Evolutionary conservation across 2,888 invertebrate genomes (phyloP).

Genomic region (Ophion ellenae): DNA sequence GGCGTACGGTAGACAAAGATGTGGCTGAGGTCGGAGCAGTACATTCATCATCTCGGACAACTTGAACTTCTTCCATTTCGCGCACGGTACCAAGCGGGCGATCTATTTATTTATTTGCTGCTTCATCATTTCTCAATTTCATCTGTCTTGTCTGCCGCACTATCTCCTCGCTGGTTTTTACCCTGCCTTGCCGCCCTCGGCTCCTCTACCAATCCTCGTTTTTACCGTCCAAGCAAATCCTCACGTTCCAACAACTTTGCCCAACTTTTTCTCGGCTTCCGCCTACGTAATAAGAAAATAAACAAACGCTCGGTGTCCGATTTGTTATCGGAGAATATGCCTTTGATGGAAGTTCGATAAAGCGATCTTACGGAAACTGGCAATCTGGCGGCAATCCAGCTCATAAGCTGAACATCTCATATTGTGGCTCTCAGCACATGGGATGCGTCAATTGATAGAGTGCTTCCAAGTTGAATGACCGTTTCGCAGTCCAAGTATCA

Average conservation of each 20-base stretch:
- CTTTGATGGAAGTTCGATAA: not conserved
- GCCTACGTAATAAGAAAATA: slow-evolving; percentile 40
- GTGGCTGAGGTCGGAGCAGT: slow-evolving; percentile 15
- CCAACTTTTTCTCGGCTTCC: slow-evolving; percentile 37
- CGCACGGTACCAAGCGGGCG: slow-evolving; percentile 21
- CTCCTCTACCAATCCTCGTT: slow-evolving; percentile 42
- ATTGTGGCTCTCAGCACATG: not conserved
- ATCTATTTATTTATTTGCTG: slow-evolving; percentile 64
- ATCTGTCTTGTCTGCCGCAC: slow-evolving; percentile 56
- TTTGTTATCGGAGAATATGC: not conserved
- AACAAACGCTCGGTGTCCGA: slow-evolving; percentile 18
- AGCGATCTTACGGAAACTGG: not conserved
- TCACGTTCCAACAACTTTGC: slow-evolving; percentile 56
- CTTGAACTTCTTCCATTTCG: slow-evolving; percentile 59
- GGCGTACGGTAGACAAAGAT: not conserved
- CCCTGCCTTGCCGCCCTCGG: slow-evolving; percentile 19
- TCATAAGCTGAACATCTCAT: not conserved
- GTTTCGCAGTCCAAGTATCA: not conserved
- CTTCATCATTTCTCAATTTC: slow-evolving; percentile 64
- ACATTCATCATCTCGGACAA: slow-evolving; percentile 65
- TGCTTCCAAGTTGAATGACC: not conserved
- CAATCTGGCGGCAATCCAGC: not conserved
- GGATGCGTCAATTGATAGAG: not conserved
- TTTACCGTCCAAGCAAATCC: slow-evolving; percentile 53
- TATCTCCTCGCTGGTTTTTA: slow-evolving; percentile 42